Percentiles rank a stretch among this genome's conserved stretches.
phyloP scores from a whole-genome alignment of 2,113 vertebrate species.

The cattle (Bos taurus) region DNA sequence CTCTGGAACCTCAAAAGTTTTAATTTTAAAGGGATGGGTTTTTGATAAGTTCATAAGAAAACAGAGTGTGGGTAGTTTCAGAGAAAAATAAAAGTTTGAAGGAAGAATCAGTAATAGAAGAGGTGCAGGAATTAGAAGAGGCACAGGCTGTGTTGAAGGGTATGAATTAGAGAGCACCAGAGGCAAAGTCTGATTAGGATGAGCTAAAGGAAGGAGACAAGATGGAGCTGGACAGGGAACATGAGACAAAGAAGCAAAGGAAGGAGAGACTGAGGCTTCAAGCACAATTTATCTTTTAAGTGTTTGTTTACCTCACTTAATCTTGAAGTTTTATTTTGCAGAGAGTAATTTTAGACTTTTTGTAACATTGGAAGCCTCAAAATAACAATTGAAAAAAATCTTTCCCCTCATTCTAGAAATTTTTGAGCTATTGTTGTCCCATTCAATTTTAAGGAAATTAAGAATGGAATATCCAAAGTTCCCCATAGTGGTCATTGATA shows the following conservation, averaged over 20 bases:
- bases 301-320: not conserved
- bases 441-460: not conserved
- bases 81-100: not conserved
- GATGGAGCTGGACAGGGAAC: not conserved
- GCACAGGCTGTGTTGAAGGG: not conserved
- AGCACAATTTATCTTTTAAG: not conserved
- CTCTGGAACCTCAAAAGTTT: not conserved
- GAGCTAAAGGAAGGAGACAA: not conserved
- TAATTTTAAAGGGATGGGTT: not conserved
- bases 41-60: not conserved
- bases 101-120: not conserved
- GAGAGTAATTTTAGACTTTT: not conserved
- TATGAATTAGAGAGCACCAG: not conserved
- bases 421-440: not conserved
- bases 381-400: not conserved
- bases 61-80: not conserved
- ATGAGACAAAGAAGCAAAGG: not conserved
- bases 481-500: not conserved
- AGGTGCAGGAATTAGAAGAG: not conserved
- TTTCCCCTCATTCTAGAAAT: not conserved
- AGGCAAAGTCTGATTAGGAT: not conserved
- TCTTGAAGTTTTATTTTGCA: not conserved
- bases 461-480: not conserved
- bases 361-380: not conserved
- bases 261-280: not conserved